Conservation (phyloP, 2,888 invertebrate species). For the Eucera pruinosa region DNA sequence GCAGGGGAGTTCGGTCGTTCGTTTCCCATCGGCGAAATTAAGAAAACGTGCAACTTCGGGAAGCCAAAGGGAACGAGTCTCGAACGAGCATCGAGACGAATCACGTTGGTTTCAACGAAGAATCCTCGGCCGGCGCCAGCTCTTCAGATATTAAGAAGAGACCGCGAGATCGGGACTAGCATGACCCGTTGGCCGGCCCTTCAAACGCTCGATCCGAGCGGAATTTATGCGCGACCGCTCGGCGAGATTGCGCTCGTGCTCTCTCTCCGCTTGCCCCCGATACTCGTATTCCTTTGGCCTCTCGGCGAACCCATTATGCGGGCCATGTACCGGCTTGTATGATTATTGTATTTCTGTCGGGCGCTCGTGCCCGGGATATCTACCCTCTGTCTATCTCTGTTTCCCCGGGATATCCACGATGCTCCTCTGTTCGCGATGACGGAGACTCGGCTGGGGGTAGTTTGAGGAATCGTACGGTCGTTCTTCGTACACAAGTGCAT, state of each 20-base stretch:
- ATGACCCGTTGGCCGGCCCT: constrained; percentile 29
- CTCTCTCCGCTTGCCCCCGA: constrained; percentile 9
- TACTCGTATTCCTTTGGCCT: constrained; percentile 56
- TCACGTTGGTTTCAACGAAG: not conserved
- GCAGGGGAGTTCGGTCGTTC: not conserved
- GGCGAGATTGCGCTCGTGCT: constrained; percentile 56
- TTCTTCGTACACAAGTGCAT: constrained; percentile 4
- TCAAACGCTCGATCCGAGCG: constrained; percentile 59
- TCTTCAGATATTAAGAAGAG: constrained; percentile 62
- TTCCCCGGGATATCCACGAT: constrained; percentile 1
- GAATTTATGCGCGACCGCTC: constrained; percentile 63
- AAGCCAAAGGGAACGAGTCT: not conserved
- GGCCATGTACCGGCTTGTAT: constrained; percentile 47
- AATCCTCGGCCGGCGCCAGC: constrained; percentile 38
- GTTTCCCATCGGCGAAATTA: constrained; percentile 37
- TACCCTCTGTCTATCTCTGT: constrained; percentile 7
- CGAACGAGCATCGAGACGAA: constrained; percentile 12
- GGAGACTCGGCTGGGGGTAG: not conserved
- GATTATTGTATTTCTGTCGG: constrained; percentile 61
- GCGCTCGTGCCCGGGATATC: constrained; percentile 27
- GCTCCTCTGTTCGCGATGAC: not conserved
- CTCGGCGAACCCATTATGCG: constrained; percentile 52
- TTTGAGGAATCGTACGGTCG: not conserved
- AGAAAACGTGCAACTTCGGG: not conserved
- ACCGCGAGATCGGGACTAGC: constrained; percentile 2